Conservation (phyloP, 2,888 invertebrate species). For the Adineta ricciae region DNA sequence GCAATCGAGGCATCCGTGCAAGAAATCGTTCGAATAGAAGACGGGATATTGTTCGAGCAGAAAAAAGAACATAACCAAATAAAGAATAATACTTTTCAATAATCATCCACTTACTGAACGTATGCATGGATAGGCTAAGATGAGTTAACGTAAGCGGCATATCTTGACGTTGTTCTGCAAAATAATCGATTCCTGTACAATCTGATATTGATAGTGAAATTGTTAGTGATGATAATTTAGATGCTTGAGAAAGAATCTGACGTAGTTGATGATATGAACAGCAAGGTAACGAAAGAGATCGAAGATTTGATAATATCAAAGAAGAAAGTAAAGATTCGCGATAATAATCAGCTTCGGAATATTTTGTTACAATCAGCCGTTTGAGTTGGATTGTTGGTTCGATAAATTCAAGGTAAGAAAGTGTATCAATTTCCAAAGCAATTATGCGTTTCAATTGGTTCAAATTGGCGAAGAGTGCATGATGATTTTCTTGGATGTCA, state of each 20-base stretch:
- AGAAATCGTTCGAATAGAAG: neutral
- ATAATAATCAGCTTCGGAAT: neutral
- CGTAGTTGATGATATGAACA: neutral
- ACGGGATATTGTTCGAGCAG: neutral
- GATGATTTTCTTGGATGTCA: neutral
- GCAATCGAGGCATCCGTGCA: neutral
- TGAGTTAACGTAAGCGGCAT: neutral
- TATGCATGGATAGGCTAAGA: neutral
- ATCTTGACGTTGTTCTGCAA: neutral
- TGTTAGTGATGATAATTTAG: neutral
- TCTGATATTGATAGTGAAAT: neutral
- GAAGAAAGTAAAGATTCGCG: neutral
- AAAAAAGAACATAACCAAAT: neutral
- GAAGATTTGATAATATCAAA: neutral
- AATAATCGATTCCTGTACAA: neutral
- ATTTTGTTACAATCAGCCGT: neutral
- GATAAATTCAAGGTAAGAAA: neutral
- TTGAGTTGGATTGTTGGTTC: neutral
- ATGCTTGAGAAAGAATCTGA: neutral
- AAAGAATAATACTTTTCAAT: no score
- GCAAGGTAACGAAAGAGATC: neutral
- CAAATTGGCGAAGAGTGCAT: neutral
- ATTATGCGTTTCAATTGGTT: neutral
- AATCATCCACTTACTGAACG: neutral
- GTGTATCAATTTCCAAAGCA: neutral